Base-by-base conservation (phyloP, 2,888 invertebrate genomes). In the Cataglyphis albicans region DNA sequence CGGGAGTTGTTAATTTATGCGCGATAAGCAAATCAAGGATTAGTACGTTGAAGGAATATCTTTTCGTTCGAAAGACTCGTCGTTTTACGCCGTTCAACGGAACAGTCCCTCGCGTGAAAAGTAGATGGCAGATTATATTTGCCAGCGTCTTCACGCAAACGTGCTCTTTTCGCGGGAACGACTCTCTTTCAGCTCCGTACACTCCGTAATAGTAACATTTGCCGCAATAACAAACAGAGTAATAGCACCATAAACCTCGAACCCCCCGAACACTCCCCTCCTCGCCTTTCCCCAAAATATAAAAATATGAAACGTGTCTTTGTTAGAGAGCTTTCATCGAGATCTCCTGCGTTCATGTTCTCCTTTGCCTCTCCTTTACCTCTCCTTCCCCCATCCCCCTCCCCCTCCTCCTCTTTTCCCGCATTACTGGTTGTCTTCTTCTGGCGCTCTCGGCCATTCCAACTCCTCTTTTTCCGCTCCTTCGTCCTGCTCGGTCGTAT, bases 191-290 rank as follows among this genome's bases (percentile, higher is more conserved):
- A n/a, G n/a, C 52, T 67, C 29, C 61, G 64, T 72, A 48, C 76
- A 65, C 81, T 73, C 61, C 25, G 84, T 84, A 84, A 86, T 83
- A 82, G 82, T 76, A 80, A 81, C 76, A 81, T 86, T 84, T 82
- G 78, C 84, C 61, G 84, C 82, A 73, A 84, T 86, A 86, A 86
- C 84, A 86, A 86, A 84, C 82, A 83, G 80, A 78, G 63, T 86
- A 87, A 87, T 81, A 63, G 82, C 68, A 64, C 61, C 78, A 73
- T 86, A 85, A 86, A 78, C 70, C 81, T 48, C 68, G n/a, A 21
- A 0, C 67, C 63, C 67, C 63, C 70, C 61, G 38, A 57, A 67
- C 48, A 32, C 18, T 25, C 25, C 32, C 25, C 48, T 25, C 64
- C 63, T 52, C 35, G 57, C 35, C 73, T 48, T 44, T 25, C 7